phyloP scores from a whole-genome alignment of 1,140 invertebrate species.

The Orius laevigatus region DNA sequence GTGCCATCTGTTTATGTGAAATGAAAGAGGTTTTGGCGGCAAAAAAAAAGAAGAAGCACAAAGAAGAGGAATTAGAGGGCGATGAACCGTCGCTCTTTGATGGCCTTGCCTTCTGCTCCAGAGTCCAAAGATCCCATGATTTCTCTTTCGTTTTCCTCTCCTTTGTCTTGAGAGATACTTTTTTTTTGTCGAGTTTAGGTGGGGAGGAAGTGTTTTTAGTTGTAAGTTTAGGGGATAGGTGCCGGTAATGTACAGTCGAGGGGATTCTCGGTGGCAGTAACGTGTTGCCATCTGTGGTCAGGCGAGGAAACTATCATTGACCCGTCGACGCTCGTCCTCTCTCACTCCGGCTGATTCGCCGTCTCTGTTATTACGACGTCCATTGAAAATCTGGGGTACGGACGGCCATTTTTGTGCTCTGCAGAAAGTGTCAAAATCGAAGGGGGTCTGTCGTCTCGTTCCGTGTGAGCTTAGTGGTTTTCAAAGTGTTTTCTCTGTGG shows the following conservation, averaged over 20 bases:
- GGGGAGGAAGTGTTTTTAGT: neutral
- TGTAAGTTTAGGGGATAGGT: neutral
- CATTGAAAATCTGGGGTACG: constrained; percentile 22
- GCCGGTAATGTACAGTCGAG: constrained; percentile 1
- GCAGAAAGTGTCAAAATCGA: constrained; percentile 10
- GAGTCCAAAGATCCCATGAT: no score
- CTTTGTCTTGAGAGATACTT: no score
- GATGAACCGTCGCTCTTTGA: no score
- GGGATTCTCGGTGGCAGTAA: neutral
- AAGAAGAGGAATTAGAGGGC: no score
- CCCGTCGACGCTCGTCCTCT: constrained; percentile 22
- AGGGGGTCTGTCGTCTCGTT: constrained; percentile 1
- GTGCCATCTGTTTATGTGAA: no score
- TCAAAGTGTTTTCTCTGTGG: neutral
- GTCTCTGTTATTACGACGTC: constrained; percentile 18
- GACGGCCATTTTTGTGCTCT: constrained; percentile 23
- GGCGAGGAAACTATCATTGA: constrained; percentile 23
- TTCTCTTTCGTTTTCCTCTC: no score
- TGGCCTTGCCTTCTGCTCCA: no score
- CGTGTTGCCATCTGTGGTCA: constrained; percentile 15
- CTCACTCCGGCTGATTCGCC: neutral
- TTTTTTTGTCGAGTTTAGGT: neutral
- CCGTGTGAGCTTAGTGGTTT: constrained; percentile 4
- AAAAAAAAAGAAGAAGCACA: no score
- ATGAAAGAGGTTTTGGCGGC: no score